A percentile compares a stretch with the other conserved stretches of the same genome.
phyloP scores from a whole-genome alignment of 2,888 invertebrate genomes.

The Tetragonisca angustula region DNA sequence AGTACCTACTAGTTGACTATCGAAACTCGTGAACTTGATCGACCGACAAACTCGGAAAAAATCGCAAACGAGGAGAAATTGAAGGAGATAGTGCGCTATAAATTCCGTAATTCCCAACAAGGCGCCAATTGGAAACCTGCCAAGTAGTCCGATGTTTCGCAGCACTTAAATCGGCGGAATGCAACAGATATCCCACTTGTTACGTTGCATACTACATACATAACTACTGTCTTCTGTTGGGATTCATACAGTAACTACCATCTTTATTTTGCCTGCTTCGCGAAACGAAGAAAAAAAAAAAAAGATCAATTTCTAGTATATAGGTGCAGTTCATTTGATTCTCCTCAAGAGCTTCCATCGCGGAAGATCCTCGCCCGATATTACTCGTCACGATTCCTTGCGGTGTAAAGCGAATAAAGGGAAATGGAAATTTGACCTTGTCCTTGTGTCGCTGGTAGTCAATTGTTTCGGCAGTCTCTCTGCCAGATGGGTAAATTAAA shows the following conservation, averaged over 20 bases:
- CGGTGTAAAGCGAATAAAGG: too few species aligned
- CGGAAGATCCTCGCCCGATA: too few species aligned
- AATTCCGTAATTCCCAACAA: slow-evolving; percentile 75
- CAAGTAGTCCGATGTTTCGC: slow-evolving; percentile 79
- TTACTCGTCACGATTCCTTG: not conserved
- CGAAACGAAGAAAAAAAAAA: too few species aligned
- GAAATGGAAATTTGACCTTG: slow-evolving; percentile 17
- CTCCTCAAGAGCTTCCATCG: not conserved
- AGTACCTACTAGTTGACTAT: not conserved
- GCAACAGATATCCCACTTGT: slow-evolving; percentile 83
- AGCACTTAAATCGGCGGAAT: slow-evolving; percentile 75
- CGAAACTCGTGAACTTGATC: slow-evolving; percentile 8
- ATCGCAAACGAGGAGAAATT: slow-evolving; percentile 15
- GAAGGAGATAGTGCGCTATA: slow-evolving; percentile 41
- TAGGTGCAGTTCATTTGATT: not conserved
- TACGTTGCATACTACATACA: slow-evolving; percentile 70
- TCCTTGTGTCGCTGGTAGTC: slow-evolving; percentile 31
- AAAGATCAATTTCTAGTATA: too few species aligned
- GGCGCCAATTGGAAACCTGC: slow-evolving; percentile 82
- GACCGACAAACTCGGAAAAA: slow-evolving; percentile 26
- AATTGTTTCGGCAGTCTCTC: slow-evolving; percentile 20
- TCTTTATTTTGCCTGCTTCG: not conserved
- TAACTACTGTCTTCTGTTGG: slow-evolving; percentile 14
- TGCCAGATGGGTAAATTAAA: slow-evolving; percentile 30
- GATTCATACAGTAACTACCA: not conserved